These are phyloP conservation scores for Chymomyza caudatula DNA, from an alignment of 2,888 invertebrate genomes.

Conservation along the genomic window DNA sequence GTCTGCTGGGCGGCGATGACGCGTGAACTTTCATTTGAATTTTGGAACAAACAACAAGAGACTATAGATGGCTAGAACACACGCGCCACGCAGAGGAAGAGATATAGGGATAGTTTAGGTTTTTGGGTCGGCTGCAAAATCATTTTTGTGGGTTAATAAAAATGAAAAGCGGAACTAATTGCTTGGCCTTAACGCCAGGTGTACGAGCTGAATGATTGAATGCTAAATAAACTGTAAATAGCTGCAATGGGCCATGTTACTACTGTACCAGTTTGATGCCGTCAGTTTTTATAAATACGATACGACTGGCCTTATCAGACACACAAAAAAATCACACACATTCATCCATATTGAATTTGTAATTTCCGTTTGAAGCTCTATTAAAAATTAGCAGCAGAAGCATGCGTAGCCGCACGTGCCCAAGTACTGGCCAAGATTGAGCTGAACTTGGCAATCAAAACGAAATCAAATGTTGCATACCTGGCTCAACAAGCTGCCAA, in stretches of 20 bases:
- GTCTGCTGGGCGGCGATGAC: conserved; percentile 50
- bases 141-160: conserved; percentile 1
- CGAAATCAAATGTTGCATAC: too few relatives aligned
- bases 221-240: neutral
- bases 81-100: conserved; percentile 17
- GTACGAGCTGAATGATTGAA: neutral
- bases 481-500: neutral
- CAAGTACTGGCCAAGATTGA: conserved; percentile 6
- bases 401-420: conserved; percentile 62
- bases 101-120: neutral
- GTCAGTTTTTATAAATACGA: neutral
- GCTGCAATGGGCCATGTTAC: neutral
- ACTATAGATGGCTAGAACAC: conserved; percentile 19
- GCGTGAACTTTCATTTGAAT: conserved; percentile 70
- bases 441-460: neutral
- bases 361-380: conserved; percentile 43
- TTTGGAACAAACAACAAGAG: conserved; percentile 59
- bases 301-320: neutral
- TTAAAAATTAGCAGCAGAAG: conserved; percentile 46
- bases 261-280: neutral
- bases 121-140: neutral
- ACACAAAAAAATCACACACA: neutral
- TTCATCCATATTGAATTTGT: conserved; percentile 11
- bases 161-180: conserved; percentile 2
- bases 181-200: neutral